These are phyloP conservation scores for Epinephelus awoara DNA, from an alignment of 2,797 vertebrate species.

Conservation along the genomic window DNA sequence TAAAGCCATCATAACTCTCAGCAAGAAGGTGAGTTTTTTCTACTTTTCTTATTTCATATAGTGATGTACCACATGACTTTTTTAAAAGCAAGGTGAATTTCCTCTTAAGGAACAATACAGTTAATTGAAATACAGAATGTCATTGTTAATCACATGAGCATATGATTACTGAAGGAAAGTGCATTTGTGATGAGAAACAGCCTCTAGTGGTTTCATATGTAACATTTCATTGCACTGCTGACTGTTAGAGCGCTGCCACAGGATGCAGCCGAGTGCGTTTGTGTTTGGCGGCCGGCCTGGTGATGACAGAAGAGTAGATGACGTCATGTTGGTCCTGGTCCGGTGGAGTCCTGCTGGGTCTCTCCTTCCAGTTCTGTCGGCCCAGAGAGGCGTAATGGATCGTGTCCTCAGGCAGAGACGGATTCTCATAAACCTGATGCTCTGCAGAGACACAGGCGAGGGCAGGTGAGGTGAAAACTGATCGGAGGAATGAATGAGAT, in stretches of 20 bases:
- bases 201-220: neutral
- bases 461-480: too few species aligned
- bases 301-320: constrained; percentile 74
- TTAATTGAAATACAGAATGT: neutral
- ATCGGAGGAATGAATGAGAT: neutral
- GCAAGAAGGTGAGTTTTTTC: too few species aligned
- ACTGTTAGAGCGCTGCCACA: neutral
- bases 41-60: too few species aligned
- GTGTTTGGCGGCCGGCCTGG: constrained; percentile 35
- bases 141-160: neutral
- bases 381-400: constrained; percentile 80
- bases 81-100: too few species aligned
- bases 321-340: constrained; percentile 53
- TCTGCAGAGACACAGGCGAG: constrained; percentile 37
- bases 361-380: constrained; percentile 71
- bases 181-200: neutral
- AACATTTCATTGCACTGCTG: neutral
- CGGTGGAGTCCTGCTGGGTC: constrained; percentile 17
- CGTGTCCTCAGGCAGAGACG: constrained; percentile 23
- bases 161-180: neutral
- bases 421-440: rapidly evolving
- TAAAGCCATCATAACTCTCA: too few species aligned
- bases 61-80: too few species aligned
- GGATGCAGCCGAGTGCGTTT: rapidly evolving
- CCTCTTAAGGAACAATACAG: neutral